Conservation (phyloP, 2,113 vertebrate species). For the Athene cunicularia region DNA sequence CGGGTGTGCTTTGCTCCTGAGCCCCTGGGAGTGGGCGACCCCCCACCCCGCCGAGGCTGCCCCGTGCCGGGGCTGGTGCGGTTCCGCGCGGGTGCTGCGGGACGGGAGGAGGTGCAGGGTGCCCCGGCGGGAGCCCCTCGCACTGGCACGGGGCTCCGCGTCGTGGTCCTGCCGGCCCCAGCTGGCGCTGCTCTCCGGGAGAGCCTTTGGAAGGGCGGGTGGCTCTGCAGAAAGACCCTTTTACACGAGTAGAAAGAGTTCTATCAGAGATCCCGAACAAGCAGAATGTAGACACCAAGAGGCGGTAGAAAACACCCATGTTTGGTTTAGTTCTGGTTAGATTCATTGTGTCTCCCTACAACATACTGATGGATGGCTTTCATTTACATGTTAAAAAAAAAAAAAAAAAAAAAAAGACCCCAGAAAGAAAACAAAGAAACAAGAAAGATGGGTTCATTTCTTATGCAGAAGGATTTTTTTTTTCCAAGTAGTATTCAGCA, state of each 20-base stretch:
- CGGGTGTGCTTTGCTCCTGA: background rate
- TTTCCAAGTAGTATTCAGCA: slow-evolving; percentile 4
- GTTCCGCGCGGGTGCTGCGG: background rate
- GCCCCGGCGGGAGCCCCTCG: background rate
- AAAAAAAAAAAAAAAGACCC: background rate
- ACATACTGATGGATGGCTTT: slow-evolving; percentile 32
- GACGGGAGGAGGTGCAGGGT: background rate
- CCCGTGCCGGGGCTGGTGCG: background rate
- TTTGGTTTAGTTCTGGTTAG: background rate
- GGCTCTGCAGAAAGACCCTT: slow-evolving; percentile 73
- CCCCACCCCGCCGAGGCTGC: too few relatives aligned
- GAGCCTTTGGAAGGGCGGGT: slow-evolving; percentile 78
- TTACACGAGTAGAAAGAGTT: slow-evolving; percentile 53
- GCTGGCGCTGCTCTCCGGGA: slow-evolving; percentile 70
- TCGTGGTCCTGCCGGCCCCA: background rate
- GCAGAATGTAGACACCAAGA: slow-evolving; percentile 20
- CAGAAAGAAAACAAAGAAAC: background rate
- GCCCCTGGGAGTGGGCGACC: background rate
- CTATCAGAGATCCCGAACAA: slow-evolving; percentile 70
- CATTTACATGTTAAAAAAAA: slow-evolving; percentile 52
- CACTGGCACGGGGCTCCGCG: background rate
- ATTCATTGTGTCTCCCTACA: background rate
- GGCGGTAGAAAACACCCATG: background rate
- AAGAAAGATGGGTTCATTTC: slow-evolving; percentile 40
- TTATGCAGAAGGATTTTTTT: slow-evolving; percentile 29